phyloP scores from a whole-genome alignment of 2,113 vertebrate genomes.

The Brachyistius frenatus region DNA sequence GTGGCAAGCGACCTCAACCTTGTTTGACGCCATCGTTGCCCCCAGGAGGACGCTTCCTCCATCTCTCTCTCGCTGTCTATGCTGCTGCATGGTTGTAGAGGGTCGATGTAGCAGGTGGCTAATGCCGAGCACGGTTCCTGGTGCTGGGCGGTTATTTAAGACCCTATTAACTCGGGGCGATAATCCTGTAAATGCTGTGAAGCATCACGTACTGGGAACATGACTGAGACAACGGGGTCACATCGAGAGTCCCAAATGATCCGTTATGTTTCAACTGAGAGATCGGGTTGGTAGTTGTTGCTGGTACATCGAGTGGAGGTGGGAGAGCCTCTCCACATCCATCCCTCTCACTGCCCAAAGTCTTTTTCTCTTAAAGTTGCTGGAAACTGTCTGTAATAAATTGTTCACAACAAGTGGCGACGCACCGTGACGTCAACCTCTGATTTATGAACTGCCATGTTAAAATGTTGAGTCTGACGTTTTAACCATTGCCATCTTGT shows the following conservation, averaged over 20 bases:
- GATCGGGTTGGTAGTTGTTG: neutral
- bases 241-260: conserved; percentile 17
- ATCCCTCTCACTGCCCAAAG: neutral
- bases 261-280: conserved; percentile 6
- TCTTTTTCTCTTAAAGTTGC: neutral
- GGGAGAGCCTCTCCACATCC: neutral
- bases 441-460: too few species aligned
- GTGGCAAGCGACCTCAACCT: conserved; percentile 51
- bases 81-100: conserved; percentile 8
- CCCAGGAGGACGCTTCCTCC: conserved; percentile 42
- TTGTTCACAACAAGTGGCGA: too few species aligned
- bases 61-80: neutral
- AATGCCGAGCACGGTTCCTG: conserved; percentile 62
- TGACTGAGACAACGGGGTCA: conserved; percentile 37
- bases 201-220: conserved; percentile 53
- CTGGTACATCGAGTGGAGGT: neutral
- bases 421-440: too few species aligned
- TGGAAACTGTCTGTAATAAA: too few species aligned
- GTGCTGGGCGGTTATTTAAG: conserved; percentile 71
- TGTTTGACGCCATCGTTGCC: conserved; percentile 62
- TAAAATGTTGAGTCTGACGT: too few species aligned
- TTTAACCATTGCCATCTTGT: too few species aligned
- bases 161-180: conserved; percentile 65
- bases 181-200: conserved; percentile 69
- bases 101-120: conserved; percentile 71